These are phyloP conservation scores for Rhabdophis nuchalis DNA, from an alignment of 2,797 vertebrate species.

Conservation along the genomic window DNA sequence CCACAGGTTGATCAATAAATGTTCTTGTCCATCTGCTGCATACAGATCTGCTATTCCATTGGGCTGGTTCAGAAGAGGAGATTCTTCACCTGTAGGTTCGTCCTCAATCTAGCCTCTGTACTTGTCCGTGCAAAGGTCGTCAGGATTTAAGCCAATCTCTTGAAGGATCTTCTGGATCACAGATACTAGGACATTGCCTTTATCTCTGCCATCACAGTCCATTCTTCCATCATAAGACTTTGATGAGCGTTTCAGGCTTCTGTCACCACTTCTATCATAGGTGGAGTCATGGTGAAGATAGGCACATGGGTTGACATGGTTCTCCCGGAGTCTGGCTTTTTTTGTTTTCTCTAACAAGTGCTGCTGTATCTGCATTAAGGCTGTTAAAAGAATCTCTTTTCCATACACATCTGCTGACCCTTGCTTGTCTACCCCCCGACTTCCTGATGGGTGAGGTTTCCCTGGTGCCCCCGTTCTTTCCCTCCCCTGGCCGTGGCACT, in stretches of 20 bases:
- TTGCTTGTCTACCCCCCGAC: constrained; percentile 15
- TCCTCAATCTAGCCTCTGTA: neutral
- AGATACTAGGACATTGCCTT: constrained; percentile 64
- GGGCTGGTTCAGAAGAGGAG: constrained; percentile 16
- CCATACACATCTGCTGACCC: constrained; percentile 44
- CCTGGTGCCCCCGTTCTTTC: constrained; percentile 33
- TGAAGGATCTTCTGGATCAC: constrained; percentile 79
- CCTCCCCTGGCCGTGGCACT: constrained; percentile 41
- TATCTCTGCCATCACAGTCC: constrained; percentile 57
- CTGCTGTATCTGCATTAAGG: constrained; percentile 61
- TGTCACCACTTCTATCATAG: constrained; percentile 39
- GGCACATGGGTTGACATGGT: constrained; percentile 13
- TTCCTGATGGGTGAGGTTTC: constrained; percentile 43
- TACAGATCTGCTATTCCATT: constrained; percentile 35
- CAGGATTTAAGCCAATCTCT: constrained; percentile 45
- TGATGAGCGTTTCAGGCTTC: constrained; percentile 36
- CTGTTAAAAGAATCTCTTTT: constrained; percentile 59
- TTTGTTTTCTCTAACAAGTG: constrained; percentile 56
- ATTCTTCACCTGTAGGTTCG: neutral
- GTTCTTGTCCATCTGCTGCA: constrained; percentile 56
- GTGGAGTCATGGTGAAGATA: constrained; percentile 44
- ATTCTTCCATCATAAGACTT: constrained; percentile 13
- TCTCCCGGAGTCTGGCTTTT: constrained; percentile 40
- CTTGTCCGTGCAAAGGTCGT: constrained; percentile 37
- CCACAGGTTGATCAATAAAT: constrained; percentile 52